A percentile compares a stretch with the other conserved stretches of the same genome.
These are phyloP conservation scores for Sander lucioperca DNA, from an alignment of 2,113 vertebrate genomes.

Conservation along the genomic window DNA sequence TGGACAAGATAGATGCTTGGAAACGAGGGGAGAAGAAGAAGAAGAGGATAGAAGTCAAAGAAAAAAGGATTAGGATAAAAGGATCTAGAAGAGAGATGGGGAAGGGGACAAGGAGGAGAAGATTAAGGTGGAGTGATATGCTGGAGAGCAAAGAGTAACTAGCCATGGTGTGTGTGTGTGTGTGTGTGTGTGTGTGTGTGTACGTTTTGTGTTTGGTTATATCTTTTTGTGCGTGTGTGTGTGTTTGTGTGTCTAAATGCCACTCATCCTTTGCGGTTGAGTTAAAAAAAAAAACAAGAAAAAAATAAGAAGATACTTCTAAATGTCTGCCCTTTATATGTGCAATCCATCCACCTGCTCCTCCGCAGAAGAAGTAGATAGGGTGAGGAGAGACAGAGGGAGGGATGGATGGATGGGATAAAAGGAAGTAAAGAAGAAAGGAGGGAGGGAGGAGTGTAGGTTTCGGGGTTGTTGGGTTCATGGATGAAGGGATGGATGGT, in stretches of 20 bases:
- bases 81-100: slow-evolving; percentile 48
- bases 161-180: slow-evolving; percentile 17
- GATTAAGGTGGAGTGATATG: slow-evolving; percentile 62
- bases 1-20: slow-evolving; percentile 33
- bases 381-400: slow-evolving; percentile 69
- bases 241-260: slow-evolving; percentile 53
- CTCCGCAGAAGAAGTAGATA: slow-evolving; percentile 15
- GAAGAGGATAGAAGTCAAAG: slow-evolving; percentile 38
- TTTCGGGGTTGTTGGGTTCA: slow-evolving; percentile 76
- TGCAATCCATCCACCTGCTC: slow-evolving; percentile 48
- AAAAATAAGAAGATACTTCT: slow-evolving; percentile 30
- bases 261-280: slow-evolving; percentile 51
- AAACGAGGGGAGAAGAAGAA: slow-evolving; percentile 32
- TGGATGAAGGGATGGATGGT: slow-evolving; percentile 51
- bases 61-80: slow-evolving; percentile 60
- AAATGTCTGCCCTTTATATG: slow-evolving; percentile 59
- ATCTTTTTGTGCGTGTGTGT: slow-evolving; percentile 10
- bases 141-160: slow-evolving; percentile 46
- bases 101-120: slow-evolving; percentile 47
- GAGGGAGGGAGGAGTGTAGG: slow-evolving; percentile 75
- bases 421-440: not conserved
- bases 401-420: not conserved
- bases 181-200: slow-evolving; percentile 5
- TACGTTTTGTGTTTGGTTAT: slow-evolving; percentile 6
- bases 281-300: slow-evolving; percentile 22